These are phyloP conservation scores for Leptoclinus maculatus DNA, from an alignment of 2,797 vertebrate genomes.

Conservation along the genomic window DNA sequence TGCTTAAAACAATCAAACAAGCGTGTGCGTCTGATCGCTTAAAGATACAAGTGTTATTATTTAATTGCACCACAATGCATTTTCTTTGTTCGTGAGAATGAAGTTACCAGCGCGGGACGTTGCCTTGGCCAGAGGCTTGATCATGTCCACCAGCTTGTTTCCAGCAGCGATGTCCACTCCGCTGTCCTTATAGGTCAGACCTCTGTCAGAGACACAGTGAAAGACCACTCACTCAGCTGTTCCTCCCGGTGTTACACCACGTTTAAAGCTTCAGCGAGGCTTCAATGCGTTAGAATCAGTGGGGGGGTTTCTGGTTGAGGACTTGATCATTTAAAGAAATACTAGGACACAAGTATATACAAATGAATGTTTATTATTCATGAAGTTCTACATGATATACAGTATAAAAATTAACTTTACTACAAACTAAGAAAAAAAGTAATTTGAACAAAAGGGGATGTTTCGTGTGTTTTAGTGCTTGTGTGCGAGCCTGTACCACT, in stretches of 20 bases:
- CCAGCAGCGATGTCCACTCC: constrained; percentile 99
- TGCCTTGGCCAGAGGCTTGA: constrained; percentile 94
- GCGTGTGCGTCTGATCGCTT: background rate
- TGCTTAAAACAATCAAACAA: background rate
- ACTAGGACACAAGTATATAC: background rate
- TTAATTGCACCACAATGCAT: background rate
- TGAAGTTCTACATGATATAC: background rate
- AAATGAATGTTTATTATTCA: constrained; percentile 40
- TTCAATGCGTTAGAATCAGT: background rate
- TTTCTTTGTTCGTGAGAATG: background rate
- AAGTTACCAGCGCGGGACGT: constrained; percentile 92
- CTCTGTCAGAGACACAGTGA: constrained; percentile 78
- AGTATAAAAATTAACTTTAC: background rate
- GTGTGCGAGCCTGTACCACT: background rate
- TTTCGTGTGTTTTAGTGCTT: background rate
- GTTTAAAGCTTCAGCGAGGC: background rate
- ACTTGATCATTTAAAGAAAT: background rate
- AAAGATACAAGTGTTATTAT: background rate
- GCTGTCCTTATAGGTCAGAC: constrained; percentile 94
- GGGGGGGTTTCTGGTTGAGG: background rate
- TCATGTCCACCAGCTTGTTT: constrained; percentile 91
- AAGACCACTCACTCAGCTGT: background rate
- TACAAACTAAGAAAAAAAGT: background rate
- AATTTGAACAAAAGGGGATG: constrained; percentile 2
- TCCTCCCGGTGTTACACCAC: background rate